A percentile compares a stretch with the other conserved stretches of the same genome.
Evolutionary conservation across 2,113 vertebrate genomes (phyloP).

Genomic region (Apteryx owenii): DNA sequence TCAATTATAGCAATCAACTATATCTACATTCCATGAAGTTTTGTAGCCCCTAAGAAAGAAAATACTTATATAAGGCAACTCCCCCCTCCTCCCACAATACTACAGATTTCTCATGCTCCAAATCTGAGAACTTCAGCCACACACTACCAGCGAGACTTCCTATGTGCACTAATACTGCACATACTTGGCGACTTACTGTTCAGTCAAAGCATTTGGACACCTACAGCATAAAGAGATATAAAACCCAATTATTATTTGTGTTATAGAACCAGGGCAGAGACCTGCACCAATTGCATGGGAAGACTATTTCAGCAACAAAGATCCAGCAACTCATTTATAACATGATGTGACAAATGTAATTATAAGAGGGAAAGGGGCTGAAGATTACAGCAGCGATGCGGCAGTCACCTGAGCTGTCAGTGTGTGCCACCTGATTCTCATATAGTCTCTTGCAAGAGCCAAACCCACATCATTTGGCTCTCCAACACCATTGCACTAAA

Average conservation of each 20-base stretch:
- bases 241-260: not conserved
- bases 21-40: not conserved
- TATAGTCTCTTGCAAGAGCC: not conserved
- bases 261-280: not conserved
- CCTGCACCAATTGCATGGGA: not conserved
- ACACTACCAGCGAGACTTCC: not conserved
- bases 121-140: fast-evolving
- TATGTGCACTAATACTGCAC: fast-evolving
- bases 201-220: not conserved
- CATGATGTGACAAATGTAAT: conserved; percentile 1
- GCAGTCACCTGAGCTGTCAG: not conserved
- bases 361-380: not conserved
- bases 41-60: not conserved
- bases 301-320: conserved; percentile 24
- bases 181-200: not conserved
- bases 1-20: not conserved
- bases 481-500: not conserved
- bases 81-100: not conserved
- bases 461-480: not conserved
- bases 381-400: not conserved
- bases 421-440: not conserved
- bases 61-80: not conserved
- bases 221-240: not conserved
- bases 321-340: conserved; percentile 4
- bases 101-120: fast-evolving